Evolutionary conservation across 1,140 invertebrate species (phyloP), one percentile per base, ranked within the genome.

Genomic region (Papilio machaon): DNA sequence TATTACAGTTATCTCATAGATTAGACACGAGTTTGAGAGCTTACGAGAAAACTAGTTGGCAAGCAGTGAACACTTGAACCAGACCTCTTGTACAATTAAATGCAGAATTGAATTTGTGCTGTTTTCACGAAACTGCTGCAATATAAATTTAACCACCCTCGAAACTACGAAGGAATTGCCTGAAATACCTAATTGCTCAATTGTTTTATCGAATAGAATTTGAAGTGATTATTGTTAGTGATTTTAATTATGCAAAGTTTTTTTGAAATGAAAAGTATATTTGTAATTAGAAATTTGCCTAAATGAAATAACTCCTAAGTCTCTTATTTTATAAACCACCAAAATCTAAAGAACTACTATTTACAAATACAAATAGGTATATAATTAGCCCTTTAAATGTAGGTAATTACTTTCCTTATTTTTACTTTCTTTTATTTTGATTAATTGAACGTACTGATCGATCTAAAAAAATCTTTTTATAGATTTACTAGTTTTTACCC

Each of bases 41-140:
- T 38, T 70, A 30, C 17, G 30, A 35, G 64, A 70, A 70, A 70
- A 70, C 23, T 70, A 30, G 60, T 35, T 19, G 30, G 23, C 64
- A 70, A 70, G 64, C 30, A 38, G 30, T 35, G 23, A 70, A 35
- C 23, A 70, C 64, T 70, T 70, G 35, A 70, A 70, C 13, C 64
- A 35, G n/a, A 70, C 11, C 64, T 70, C 11, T 38, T 7, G 64
- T 70, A 70, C 38, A 70, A 70, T 70, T 70, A 70, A 70, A 19
- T 70, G 13, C 30, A 70, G 30, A 70, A 70, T 70, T 70, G 30
- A 70, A 70, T 70, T 70, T 70, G 64, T 70, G 64, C 64, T 35
- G 64, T 70, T 70, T 70, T 35, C 64, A 15, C 30, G 64, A 70
- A 70, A 70, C 64, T 70, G 13, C 64, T 70, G 64, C 30, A 70